Evolutionary conservation across 2,888 invertebrate species (phyloP), one percentile per base, ranked within the genome.

Genomic region (Rotaria magnacalcarata): DNA sequence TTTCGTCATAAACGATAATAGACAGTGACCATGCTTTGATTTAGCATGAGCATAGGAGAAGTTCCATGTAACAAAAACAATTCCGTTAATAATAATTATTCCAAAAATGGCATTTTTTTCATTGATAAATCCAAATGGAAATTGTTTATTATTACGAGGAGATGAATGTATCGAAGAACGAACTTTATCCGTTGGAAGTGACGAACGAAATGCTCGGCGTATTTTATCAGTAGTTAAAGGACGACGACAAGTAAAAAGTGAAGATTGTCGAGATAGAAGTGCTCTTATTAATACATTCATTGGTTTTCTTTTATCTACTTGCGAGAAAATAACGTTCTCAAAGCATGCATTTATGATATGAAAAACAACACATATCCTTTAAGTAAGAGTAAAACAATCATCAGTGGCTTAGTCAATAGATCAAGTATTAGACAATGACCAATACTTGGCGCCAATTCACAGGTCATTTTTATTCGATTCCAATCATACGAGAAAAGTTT

Each of bases 1-100:
- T 34, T 67, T 67, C 16, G 67, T 67, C 67, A 67, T 34, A 67
- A 67, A 67, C 67, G 34, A 67, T 67, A 67, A 34, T 16, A 67
- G 27, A 34, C 67, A 34, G 16, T 67, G 67, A 34, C 34, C 67
- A 67, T 67, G 67, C 16, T 67, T 67, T 16, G 67, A 67, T 67
- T 34, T 27, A 34, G 34, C 14, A 34, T 67, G 27, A 2, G 67
- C 67, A 67, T 67, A 67, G 3, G 67, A 27, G 16, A 67, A 34
- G 16, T n/a, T 34, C 67, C 67, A 67, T 27, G 27, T 14, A 67
- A 67, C n/a, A 34, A 67, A 67, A 10, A 67, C 67, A 67, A 34
- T 27, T 14, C 67, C 67, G 34, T 67, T 67, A 4, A 34, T 34
- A 34, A 16, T 16, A 67, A 67, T 67, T 11, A 67, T 67, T 67